phyloP scores from a whole-genome alignment of 2,113 vertebrate species.

The Ariopsis seemanni region DNA sequence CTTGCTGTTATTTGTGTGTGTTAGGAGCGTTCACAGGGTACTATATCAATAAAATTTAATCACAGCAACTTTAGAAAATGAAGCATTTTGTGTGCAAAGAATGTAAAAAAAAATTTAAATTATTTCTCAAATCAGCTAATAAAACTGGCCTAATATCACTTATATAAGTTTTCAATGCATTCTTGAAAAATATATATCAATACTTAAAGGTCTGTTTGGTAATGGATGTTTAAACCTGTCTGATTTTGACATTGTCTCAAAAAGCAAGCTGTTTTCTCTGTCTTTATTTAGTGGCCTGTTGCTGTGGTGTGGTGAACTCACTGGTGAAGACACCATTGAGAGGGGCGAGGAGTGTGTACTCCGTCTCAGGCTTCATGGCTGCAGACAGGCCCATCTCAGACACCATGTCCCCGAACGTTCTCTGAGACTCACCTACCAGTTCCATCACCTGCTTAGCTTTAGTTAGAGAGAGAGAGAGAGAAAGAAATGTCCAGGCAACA shows the following conservation, averaged over 20 bases:
- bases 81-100: background rate
- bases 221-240: background rate
- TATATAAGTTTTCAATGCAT: background rate
- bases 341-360: slow-evolving; percentile 90
- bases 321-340: slow-evolving; percentile 85
- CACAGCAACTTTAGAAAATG: background rate
- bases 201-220: background rate
- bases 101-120: background rate
- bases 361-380: slow-evolving; percentile 76
- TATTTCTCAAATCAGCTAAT: background rate
- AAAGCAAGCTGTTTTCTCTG: background rate
- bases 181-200: background rate
- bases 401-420: slow-evolving; percentile 82
- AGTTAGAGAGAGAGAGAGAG: slow-evolving; percentile 4
- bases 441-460: slow-evolving; percentile 89
- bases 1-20: background rate
- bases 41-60: background rate
- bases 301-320: slow-evolving; percentile 62
- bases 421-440: slow-evolving; percentile 81
- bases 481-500: background rate
- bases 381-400: slow-evolving; percentile 81
- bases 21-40: background rate
- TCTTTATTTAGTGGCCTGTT: background rate
- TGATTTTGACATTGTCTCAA: background rate
- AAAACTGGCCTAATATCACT: background rate